A percentile compares a stretch with the other conserved stretches of the same genome.
Conservation (phyloP, 2,888 invertebrate genomes). For the Odontothrips loti region DNA sequence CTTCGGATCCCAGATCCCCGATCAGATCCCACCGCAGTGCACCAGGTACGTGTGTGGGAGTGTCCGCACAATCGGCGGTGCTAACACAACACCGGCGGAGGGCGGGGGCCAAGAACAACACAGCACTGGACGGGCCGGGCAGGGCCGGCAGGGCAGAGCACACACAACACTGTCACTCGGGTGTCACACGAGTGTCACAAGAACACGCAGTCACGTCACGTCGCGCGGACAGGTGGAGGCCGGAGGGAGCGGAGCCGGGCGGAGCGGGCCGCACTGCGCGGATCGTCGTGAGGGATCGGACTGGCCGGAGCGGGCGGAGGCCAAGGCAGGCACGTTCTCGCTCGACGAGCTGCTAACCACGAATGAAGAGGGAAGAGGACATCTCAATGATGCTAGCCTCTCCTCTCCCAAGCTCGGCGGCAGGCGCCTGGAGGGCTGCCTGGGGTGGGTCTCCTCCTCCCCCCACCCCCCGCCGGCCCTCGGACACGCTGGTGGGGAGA, state of each 20-base stretch:
- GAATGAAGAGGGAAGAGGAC: slow-evolving; percentile 16
- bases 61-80: not conserved
- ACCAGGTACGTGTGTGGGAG: not conserved
- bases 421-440: slow-evolving; percentile 13
- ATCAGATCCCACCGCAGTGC: too few relatives aligned
- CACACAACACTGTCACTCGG: not conserved
- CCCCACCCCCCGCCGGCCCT: not conserved
- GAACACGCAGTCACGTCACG: not conserved
- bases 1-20: too few relatives aligned
- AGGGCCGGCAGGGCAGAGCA: not conserved
- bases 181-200: not conserved
- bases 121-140: too few relatives aligned
- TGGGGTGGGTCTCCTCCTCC: not conserved
- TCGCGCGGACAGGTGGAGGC: not conserved
- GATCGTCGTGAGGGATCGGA: too few relatives aligned
- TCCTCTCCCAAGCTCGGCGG: not conserved
- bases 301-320: too few relatives aligned
- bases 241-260: slow-evolving; percentile 15
- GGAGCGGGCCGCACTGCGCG: not conserved
- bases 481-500: not conserved
- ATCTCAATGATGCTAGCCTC: slow-evolving; percentile 10
- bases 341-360: slow-evolving; percentile 11
- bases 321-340: not conserved
- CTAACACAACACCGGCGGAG: too few relatives aligned
- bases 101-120: not conserved